Evolutionary conservation across 2,888 invertebrate species (phyloP).

Genomic region (Gonocerus acuteangulatus): DNA sequence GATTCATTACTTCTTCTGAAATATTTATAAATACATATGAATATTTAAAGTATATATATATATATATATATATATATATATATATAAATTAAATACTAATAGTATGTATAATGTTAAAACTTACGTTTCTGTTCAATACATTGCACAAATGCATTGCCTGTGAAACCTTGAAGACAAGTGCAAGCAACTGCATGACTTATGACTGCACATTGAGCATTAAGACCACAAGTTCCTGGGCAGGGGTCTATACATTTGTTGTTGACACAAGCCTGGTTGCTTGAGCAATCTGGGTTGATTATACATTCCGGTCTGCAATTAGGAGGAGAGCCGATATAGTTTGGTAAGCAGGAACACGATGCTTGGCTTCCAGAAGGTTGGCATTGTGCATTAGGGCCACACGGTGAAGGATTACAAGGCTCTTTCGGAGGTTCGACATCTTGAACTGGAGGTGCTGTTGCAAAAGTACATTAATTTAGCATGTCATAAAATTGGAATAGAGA

Average conservation of each 20-base stretch:
- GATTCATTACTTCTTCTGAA: constrained; percentile 55
- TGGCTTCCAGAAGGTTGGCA: constrained; percentile 55
- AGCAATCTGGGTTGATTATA: constrained; percentile 72
- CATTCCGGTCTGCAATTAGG: constrained; percentile 78
- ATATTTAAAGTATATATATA: too few relatives aligned
- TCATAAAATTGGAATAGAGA: background rate
- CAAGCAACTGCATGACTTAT: constrained; percentile 75
- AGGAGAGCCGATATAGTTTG: constrained; percentile 67
- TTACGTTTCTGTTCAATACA: constrained; percentile 56
- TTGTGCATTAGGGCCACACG: constrained; percentile 73
- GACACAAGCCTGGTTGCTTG: constrained; percentile 67
- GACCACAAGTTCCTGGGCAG: constrained; percentile 72
- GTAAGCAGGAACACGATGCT: constrained; percentile 69
- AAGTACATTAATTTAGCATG: background rate
- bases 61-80: background rate
- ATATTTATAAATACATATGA: constrained; percentile 38
- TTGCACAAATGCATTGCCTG: constrained; percentile 76
- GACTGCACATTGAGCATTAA: constrained; percentile 69
- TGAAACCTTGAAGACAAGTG: constrained; percentile 64
- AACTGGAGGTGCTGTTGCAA: constrained; percentile 38
- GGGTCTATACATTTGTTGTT: constrained; percentile 74
- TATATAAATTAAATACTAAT: constrained; percentile 46
- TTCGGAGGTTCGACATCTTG: constrained; percentile 38
- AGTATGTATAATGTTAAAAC: constrained; percentile 55
- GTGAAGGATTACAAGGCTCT: constrained; percentile 63